Conservation (phyloP, 2,888 invertebrate species). For the Nomada goodeniana region DNA sequence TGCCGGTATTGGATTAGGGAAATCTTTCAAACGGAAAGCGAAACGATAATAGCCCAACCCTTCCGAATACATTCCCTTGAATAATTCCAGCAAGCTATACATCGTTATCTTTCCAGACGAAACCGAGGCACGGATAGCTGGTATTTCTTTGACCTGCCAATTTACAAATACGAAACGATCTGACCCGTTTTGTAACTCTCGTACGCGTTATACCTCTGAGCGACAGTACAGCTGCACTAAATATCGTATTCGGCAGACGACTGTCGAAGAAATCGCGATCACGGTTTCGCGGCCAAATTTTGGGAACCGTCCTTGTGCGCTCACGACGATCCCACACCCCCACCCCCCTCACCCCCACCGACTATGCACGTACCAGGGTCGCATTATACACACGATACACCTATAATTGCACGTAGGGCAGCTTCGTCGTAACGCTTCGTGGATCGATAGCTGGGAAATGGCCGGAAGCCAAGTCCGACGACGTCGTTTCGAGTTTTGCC, state of each 20-base stretch:
- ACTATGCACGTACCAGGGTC: slow-evolving; percentile 51
- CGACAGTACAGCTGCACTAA: slow-evolving; percentile 10
- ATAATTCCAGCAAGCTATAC: neutral
- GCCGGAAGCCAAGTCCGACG: slow-evolving; percentile 83
- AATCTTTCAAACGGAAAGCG: neutral
- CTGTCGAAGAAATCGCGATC: slow-evolving; percentile 42
- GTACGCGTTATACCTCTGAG: neutral
- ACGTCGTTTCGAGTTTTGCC: slow-evolving; percentile 83
- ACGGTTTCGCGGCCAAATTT: slow-evolving; percentile 53
- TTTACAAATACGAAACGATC: neutral
- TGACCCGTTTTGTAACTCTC: slow-evolving; percentile 13
- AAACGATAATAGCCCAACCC: no score
- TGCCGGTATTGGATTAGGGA: neutral
- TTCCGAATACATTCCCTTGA: neutral
- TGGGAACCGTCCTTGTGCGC: slow-evolving; percentile 55
- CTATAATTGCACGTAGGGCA: slow-evolving; percentile 81
- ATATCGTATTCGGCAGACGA: slow-evolving; percentile 28
- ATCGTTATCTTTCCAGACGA: neutral
- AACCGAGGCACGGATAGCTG: neutral
- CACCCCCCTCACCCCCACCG: slow-evolving; percentile 3
- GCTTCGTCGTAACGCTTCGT: slow-evolving; percentile 81
- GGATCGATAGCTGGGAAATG: slow-evolving; percentile 83
- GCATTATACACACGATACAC: slow-evolving; percentile 77
- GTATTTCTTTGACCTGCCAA: neutral
- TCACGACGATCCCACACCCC: slow-evolving; percentile 34